Conservation (phyloP, 2,113 vertebrate species). For the Misgurnus anguillicaudatus region DNA sequence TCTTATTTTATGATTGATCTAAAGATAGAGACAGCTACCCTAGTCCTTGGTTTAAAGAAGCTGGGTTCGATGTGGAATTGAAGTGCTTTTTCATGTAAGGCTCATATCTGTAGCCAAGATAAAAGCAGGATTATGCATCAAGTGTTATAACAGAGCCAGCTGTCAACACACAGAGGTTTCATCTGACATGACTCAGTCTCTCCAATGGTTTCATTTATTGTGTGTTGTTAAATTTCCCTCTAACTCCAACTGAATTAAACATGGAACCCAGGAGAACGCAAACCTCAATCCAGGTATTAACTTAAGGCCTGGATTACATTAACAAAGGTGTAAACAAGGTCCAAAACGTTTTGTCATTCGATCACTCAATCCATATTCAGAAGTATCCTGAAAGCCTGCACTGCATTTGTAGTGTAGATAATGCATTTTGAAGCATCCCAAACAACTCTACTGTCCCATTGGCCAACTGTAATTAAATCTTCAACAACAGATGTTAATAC, state of each 20-base stretch:
- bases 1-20: not conserved
- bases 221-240: not conserved
- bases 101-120: not conserved
- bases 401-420: too few species aligned
- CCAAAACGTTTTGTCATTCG: too few species aligned
- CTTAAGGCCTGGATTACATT: not conserved
- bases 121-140: not conserved
- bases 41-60: not conserved
- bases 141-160: not conserved
- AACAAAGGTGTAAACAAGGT: too few species aligned
- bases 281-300: not conserved
- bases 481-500: too few species aligned
- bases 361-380: too few species aligned
- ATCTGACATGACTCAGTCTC: not conserved
- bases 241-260: not conserved
- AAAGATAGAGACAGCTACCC: constrained; percentile 3
- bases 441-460: too few species aligned
- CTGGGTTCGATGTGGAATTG: not conserved
- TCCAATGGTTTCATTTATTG: not conserved
- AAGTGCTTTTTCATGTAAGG: not conserved
- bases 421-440: too few species aligned
- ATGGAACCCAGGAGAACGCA: not conserved
- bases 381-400: too few species aligned
- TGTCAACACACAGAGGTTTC: constrained; percentile 1
- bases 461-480: too few species aligned